A percentile compares a stretch with the other conserved stretches of the same genome.
Conservation (phyloP, 2,888 invertebrate species). For the Abscondita cerata region DNA sequence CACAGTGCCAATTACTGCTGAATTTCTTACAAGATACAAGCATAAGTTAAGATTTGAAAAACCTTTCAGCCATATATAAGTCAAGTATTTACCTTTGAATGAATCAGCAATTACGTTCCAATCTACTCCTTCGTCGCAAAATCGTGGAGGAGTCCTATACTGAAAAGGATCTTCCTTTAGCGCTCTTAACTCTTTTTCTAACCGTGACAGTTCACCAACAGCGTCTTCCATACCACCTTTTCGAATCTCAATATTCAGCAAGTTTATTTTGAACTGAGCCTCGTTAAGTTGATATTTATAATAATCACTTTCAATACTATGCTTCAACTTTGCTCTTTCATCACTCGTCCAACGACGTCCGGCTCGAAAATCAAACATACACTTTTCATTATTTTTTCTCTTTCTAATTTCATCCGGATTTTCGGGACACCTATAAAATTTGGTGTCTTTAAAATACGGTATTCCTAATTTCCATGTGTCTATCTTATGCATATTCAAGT, state of each 20-base stretch:
- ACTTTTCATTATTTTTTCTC: slow-evolving; percentile 49
- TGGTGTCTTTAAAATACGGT: slow-evolving; percentile 73
- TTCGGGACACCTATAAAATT: slow-evolving; percentile 62
- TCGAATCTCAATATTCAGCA: background rate
- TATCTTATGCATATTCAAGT: background rate
- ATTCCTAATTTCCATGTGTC: slow-evolving; percentile 55
- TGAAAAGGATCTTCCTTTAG: slow-evolving; percentile 12
- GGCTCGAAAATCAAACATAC: slow-evolving; percentile 41
- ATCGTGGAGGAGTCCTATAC: slow-evolving; percentile 41
- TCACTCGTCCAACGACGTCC: slow-evolving; percentile 60
- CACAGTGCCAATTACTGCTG: too few relatives aligned
- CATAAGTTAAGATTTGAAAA: too few relatives aligned
- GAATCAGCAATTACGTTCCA: slow-evolving; percentile 65
- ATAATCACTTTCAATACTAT: slow-evolving; percentile 53
- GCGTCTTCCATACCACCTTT: background rate
- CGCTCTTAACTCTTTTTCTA: slow-evolving; percentile 30
- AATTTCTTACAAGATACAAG: too few relatives aligned
- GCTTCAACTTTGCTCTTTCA: slow-evolving; percentile 65
- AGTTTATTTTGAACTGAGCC: slow-evolving; percentile 42
- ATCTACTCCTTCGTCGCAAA: slow-evolving; percentile 60
- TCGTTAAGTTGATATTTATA: slow-evolving; percentile 53
- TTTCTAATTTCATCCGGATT: slow-evolving; percentile 64
- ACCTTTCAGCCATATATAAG: too few relatives aligned
- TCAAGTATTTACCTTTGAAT: slow-evolving; percentile 51
- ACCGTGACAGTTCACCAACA: slow-evolving; percentile 46